Conservation (phyloP, 2,797 vertebrate species). For the Astyanax mexicanus region DNA sequence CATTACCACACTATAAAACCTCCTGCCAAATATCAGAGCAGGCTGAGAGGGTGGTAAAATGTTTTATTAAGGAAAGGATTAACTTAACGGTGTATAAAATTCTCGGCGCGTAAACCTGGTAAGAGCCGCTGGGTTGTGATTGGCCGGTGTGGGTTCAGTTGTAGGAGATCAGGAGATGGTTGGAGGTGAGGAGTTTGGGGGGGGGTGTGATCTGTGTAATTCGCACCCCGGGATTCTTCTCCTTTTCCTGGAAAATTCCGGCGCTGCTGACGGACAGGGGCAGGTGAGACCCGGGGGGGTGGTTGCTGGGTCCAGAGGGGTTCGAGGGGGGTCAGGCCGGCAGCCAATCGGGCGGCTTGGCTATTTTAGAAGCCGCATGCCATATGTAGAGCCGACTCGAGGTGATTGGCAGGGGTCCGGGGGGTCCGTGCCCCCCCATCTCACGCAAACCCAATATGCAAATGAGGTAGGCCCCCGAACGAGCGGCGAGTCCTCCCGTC, state of each 20-base stretch:
- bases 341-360: conserved; percentile 81
- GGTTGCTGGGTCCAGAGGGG: too few relatives aligned
- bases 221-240: conserved; percentile 67
- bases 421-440: conserved; percentile 70
- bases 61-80: conserved; percentile 60
- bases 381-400: conserved; percentile 86
- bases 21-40: conserved; percentile 24
- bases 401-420: conserved; percentile 83
- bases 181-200: too few relatives aligned
- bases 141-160: too few relatives aligned
- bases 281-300: too few relatives aligned
- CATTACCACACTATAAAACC: conserved; percentile 17
- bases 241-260: conserved; percentile 81
- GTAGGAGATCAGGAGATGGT: too few relatives aligned
- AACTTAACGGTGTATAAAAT: conserved; percentile 61
- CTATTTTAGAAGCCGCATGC: conserved; percentile 94
- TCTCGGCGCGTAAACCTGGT: too few relatives aligned
- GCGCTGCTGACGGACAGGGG: conserved; percentile 80
- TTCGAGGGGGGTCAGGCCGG: conserved; percentile 75
- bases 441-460: conserved; percentile 80
- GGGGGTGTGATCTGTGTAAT: conserved; percentile 68
- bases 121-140: too few relatives aligned
- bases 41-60: conserved; percentile 57
- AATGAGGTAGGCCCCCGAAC: conserved; percentile 76
- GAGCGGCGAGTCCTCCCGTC: conserved; percentile 69